These are phyloP conservation scores for Tragelaphus buxtoni DNA, from an alignment of 2,113 vertebrate genomes.

Conservation along the genomic window DNA sequence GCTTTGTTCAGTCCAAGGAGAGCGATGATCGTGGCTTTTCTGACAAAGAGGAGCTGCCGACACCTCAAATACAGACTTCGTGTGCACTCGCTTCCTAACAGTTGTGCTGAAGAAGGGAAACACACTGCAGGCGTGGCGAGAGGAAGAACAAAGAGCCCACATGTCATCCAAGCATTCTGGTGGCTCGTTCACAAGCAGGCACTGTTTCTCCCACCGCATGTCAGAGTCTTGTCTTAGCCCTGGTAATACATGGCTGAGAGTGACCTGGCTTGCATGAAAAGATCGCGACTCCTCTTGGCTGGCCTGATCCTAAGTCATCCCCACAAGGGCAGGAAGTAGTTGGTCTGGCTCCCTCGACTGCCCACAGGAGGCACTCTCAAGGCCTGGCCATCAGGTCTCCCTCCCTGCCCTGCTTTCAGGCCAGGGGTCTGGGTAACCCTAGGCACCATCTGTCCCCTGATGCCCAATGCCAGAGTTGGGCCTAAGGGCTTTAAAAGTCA, in stretches of 20 bases:
- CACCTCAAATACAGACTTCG: rapidly evolving
- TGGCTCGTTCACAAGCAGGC: not conserved
- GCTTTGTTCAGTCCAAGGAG: not conserved
- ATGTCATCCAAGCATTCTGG: rapidly evolving
- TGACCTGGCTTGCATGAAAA: not conserved
- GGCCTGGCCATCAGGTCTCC: not conserved
- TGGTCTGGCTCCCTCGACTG: no score
- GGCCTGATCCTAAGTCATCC: not conserved
- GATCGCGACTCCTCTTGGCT: rapidly evolving
- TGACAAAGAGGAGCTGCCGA: rapidly evolving
- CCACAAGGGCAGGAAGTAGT: no score
- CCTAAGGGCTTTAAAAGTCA: not conserved
- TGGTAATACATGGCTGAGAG: not conserved
- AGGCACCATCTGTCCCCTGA: not conserved
- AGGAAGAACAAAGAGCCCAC: rapidly evolving
- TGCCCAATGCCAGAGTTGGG: not conserved
- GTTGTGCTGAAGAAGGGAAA: no score
- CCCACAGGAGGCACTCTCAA: not conserved
- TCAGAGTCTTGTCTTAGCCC: not conserved
- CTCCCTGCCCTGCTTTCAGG: not conserved
- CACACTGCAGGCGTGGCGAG: rapidly evolving
- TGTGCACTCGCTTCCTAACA: rapidly evolving
- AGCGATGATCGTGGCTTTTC: rapidly evolving
- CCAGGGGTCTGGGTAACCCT: rapidly evolving
- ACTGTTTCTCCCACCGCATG: rapidly evolving